Conservation (phyloP, 2,113 vertebrate genomes). For the Alligator mississippiensis region DNA sequence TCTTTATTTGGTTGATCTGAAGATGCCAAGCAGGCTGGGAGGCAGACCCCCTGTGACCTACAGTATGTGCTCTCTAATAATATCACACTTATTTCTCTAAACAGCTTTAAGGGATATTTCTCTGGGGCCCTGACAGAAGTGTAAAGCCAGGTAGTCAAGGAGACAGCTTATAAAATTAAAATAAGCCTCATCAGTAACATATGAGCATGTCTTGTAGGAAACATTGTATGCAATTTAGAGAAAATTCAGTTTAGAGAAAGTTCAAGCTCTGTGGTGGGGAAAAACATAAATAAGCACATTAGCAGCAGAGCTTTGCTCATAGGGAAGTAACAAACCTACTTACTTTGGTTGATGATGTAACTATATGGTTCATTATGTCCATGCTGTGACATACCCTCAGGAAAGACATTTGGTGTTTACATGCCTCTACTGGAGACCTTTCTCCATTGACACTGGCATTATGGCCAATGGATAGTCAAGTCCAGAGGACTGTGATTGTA, state of each 20-base stretch:
- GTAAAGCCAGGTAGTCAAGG: slow-evolving; percentile 23
- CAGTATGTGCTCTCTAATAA: not conserved
- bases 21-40: not conserved
- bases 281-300: not conserved
- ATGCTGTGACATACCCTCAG: not conserved
- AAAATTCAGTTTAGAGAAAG: not conserved
- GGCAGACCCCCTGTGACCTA: not conserved
- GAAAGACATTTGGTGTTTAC: not conserved
- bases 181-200: not conserved
- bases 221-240: not conserved
- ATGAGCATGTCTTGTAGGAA: not conserved
- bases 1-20: not conserved
- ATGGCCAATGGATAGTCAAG: not conserved
- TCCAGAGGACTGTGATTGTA: not conserved
- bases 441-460: not conserved
- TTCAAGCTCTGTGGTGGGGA: slow-evolving; percentile 4
- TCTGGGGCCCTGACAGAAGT: not conserved
- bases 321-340: not conserved
- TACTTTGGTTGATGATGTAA: not conserved
- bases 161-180: slow-evolving; percentile 19
- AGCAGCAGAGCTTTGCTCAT: not conserved
- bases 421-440: not conserved
- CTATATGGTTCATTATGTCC: not conserved
- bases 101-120: not conserved
- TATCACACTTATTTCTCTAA: not conserved